Conservation (phyloP, 2,113 vertebrate genomes). For the Campylomormyrus tamandua region DNA sequence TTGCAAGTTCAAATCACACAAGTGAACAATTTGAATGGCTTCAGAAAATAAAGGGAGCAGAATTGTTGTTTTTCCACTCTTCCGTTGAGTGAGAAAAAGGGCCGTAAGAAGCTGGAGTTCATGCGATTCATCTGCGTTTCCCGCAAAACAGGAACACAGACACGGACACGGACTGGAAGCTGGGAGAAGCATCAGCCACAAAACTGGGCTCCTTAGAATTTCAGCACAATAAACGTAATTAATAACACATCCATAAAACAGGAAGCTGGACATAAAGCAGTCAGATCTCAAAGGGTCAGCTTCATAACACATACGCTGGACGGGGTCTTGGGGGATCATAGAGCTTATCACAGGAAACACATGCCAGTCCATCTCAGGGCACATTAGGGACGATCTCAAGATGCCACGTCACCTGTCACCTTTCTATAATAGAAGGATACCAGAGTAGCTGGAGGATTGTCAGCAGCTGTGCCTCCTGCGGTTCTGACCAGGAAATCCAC, state of each 20-base stretch:
- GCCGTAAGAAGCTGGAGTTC: background rate
- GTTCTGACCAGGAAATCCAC: too few species aligned
- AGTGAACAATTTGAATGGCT: background rate
- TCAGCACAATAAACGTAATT: background rate
- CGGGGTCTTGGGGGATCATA: background rate
- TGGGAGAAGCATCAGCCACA: background rate
- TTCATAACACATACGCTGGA: background rate
- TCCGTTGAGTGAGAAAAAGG: background rate
- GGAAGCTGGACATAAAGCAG: background rate
- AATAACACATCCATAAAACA: background rate
- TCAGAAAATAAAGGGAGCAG: background rate
- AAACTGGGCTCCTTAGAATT: background rate
- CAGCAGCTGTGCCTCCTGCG: too few species aligned
- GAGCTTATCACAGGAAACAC: background rate
- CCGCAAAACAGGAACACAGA: background rate
- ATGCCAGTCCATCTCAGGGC: background rate
- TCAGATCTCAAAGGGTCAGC: background rate
- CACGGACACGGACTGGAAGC: background rate
- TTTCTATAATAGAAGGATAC: background rate
- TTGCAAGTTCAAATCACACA: background rate
- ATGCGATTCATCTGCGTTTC: background rate
- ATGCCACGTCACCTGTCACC: background rate
- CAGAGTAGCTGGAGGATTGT: background rate
- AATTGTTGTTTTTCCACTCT: background rate
- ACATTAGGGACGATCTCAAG: background rate